Percentiles rank a stretch among this genome's conserved stretches.
Conservation (phyloP, 2,797 vertebrate species). For the Novumbra hubbsi region DNA sequence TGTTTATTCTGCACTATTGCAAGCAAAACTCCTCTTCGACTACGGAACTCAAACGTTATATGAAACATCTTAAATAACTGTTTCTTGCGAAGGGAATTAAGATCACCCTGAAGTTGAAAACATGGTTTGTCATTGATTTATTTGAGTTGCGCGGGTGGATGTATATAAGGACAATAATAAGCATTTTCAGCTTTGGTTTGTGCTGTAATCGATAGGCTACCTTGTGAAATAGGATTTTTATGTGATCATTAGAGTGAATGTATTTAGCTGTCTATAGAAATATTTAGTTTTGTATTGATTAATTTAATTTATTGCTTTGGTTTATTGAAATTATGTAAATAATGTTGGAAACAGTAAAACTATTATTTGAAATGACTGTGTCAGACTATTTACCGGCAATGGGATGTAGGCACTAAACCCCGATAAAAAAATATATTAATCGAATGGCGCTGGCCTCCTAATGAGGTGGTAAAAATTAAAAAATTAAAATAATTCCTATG, state of each 20-base stretch:
- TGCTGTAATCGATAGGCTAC: conserved; percentile 83
- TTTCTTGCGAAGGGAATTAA: conserved; percentile 60
- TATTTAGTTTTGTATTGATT: conserved; percentile 98
- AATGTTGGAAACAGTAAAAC: conserved; percentile 94
- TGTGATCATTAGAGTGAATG: conserved; percentile 83
- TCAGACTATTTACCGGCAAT: conserved; percentile 22
- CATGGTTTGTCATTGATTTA: conserved; percentile 62
- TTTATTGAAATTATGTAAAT: conserved; percentile 88
- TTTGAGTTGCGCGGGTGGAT: conserved; percentile 43
- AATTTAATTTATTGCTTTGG: conserved; percentile 97
- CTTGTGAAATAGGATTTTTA: conserved; percentile 91
- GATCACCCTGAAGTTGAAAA: conserved; percentile 54
- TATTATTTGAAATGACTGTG: conserved; percentile 83
- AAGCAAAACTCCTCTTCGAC: conserved; percentile 61
- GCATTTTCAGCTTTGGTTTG: conserved; percentile 81
- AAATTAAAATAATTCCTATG: background rate
- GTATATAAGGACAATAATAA: conserved; percentile 61
- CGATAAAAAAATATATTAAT: background rate
- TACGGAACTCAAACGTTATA: conserved; percentile 57
- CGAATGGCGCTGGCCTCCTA: background rate
- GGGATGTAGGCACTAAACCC: background rate
- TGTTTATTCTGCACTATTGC: conserved; percentile 67
- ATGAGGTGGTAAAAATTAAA: background rate
- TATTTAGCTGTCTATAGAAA: conserved; percentile 92
- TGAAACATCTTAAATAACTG: conserved; percentile 55